Conservation (phyloP, 1,140 invertebrate species). For the Andrena cerasifolii region DNA sequence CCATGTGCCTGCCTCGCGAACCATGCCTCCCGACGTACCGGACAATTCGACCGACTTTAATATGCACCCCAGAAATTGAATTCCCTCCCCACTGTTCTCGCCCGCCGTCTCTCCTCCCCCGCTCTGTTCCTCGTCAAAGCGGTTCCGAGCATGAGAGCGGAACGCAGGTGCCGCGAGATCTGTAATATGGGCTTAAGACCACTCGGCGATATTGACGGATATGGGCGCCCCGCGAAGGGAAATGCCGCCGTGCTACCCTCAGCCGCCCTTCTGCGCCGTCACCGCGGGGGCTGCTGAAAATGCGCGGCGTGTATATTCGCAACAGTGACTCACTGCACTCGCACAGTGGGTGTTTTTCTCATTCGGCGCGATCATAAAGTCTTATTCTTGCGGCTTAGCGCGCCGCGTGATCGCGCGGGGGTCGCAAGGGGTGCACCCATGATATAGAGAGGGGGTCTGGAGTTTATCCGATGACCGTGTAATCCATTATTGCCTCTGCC, state of each 20-base stretch:
- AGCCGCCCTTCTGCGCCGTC: neutral
- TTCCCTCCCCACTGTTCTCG: conserved; percentile 50
- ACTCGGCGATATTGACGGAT: conserved; percentile 65
- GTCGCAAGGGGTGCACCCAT: neutral
- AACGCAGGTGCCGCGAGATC: conserved; percentile 64
- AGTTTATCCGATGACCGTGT: conserved; percentile 63
- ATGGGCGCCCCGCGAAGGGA: conserved; percentile 54
- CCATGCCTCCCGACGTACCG: conserved; percentile 55
- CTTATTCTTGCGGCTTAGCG: conserved; percentile 74
- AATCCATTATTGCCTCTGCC: conserved; percentile 74
- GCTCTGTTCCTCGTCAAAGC: conserved; percentile 27
- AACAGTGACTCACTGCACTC: conserved; percentile 48
- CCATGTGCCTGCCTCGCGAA: conserved; percentile 43
- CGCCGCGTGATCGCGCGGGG: conserved; percentile 24
- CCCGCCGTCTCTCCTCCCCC: neutral
- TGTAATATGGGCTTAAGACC: conserved; percentile 68
- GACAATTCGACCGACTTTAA: conserved; percentile 74
- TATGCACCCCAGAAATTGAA: conserved; percentile 77
- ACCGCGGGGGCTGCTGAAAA: conserved; percentile 2
- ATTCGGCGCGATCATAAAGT: conserved; percentile 68
- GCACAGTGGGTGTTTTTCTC: conserved; percentile 65
- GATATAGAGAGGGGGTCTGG: conserved; percentile 33
- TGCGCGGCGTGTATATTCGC: conserved; percentile 35
- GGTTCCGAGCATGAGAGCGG: conserved; percentile 40
- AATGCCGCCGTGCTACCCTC: conserved; percentile 6